Percentiles rank a stretch among this genome's conserved stretches.
Conservation (phyloP, 1,140 invertebrate genomes). For the Aphidius gifuensis region DNA sequence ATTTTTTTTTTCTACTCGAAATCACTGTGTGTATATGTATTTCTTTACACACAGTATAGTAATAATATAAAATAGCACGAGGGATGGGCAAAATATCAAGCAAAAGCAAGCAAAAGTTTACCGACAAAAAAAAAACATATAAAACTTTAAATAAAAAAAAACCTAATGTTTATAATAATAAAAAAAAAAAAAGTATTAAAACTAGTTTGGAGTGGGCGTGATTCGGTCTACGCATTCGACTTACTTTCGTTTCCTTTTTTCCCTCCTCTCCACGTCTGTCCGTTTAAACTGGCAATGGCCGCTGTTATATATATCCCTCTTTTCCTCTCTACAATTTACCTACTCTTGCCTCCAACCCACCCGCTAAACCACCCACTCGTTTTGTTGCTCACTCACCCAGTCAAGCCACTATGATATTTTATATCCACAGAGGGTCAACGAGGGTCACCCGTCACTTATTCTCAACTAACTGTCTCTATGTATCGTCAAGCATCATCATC, state of each 20-base stretch:
- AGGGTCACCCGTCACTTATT: slow-evolving; percentile 31
- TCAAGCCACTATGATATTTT: slow-evolving; percentile 6
- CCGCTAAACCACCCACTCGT: too few species aligned
- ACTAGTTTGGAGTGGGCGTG: slow-evolving; percentile 9
- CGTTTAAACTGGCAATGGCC: slow-evolving; percentile 16
- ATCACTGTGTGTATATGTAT: neutral
- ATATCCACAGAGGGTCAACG: slow-evolving; percentile 36
- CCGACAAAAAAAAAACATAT: slow-evolving; percentile 3
- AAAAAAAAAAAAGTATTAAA: neutral
- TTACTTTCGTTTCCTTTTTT: slow-evolving; percentile 22
- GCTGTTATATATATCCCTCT: neutral
- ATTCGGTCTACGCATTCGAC: slow-evolving; percentile 11
- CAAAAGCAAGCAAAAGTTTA: slow-evolving; percentile 13
- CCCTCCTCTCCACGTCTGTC: slow-evolving; percentile 4
- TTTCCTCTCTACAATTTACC: too few species aligned
- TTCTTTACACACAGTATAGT: slow-evolving; percentile 17
- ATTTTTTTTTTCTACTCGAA: slow-evolving; percentile 27
- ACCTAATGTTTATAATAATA: slow-evolving; percentile 1
- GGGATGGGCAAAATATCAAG: slow-evolving; percentile 8
- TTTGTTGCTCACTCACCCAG: too few species aligned
- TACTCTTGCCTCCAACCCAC: too few species aligned
- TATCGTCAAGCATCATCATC: slow-evolving; percentile 1
- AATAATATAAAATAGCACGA: slow-evolving; percentile 2
- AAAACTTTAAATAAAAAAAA: neutral
- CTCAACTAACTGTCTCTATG: slow-evolving; percentile 38